These are phyloP conservation scores for Halesus radiatus DNA, from an alignment of 1,140 invertebrate species.

Conservation along the genomic window DNA sequence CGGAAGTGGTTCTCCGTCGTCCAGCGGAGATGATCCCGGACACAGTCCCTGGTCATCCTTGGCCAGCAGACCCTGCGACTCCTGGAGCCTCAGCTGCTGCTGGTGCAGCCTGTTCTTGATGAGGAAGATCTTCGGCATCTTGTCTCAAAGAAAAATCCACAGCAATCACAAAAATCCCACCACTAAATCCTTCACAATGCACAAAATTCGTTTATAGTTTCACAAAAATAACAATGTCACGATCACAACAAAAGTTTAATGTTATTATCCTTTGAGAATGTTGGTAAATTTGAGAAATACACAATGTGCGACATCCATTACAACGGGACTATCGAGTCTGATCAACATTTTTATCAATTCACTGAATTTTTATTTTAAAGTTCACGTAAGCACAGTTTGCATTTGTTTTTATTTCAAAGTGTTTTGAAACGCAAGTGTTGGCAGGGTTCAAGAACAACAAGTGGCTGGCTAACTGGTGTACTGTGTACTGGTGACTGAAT, in stretches of 20 bases:
- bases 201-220: conserved; percentile 1
- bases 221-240: background rate
- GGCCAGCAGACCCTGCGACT: conserved; percentile 79
- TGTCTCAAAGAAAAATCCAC: conserved; percentile 57
- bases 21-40: conserved; percentile 68
- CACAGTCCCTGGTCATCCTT: conserved; percentile 68
- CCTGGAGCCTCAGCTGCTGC: conserved; percentile 86
- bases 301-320: conserved; percentile 14
- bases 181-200: conserved; percentile 13
- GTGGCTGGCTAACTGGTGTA: background rate
- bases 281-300: conserved; percentile 2
- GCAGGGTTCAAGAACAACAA: conserved; percentile 1
- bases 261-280: conserved; percentile 34
- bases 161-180: conserved; percentile 4
- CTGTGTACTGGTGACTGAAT: too few relatives aligned
- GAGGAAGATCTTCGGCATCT: conserved; percentile 92
- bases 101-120: conserved; percentile 90
- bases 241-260: background rate
- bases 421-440: conserved; percentile 5
- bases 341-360: conserved; percentile 32
- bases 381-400: conserved; percentile 3
- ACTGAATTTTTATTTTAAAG: background rate
- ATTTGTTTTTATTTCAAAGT: conserved; percentile 27
- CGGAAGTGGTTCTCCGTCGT: conserved; percentile 70
- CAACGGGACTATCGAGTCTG: conserved; percentile 33